Conservation (phyloP, 2,888 invertebrate species). For the Sylvicola cinctus region DNA sequence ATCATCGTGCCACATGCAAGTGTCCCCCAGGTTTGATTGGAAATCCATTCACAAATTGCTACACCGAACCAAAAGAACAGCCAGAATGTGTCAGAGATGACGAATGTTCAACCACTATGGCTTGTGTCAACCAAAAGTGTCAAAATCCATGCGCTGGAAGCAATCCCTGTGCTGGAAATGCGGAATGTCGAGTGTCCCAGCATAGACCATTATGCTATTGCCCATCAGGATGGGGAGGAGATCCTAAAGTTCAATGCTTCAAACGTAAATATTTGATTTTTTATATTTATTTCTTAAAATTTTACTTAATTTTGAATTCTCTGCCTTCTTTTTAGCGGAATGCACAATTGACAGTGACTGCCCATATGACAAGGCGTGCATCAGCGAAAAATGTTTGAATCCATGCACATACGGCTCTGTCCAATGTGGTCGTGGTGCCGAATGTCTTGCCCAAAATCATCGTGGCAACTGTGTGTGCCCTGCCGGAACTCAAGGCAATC, state of each 20-base stretch:
- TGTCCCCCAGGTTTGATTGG: slow-evolving; percentile 56
- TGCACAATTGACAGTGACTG: slow-evolving; percentile 61
- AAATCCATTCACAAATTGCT: slow-evolving; percentile 64
- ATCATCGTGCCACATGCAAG: slow-evolving; percentile 56
- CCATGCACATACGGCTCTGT: slow-evolving; percentile 45
- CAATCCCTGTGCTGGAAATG: slow-evolving; percentile 61
- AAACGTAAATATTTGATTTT: slow-evolving; percentile 44
- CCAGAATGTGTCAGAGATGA: slow-evolving; percentile 52
- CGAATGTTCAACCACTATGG: slow-evolving; percentile 55
- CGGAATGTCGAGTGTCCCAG: slow-evolving; percentile 53
- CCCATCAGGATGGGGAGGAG: slow-evolving; percentile 68
- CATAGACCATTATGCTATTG: slow-evolving; percentile 72
- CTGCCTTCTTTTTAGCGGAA: slow-evolving; percentile 38
- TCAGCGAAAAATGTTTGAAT: slow-evolving; percentile 57
- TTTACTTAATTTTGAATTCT: slow-evolving; percentile 2
- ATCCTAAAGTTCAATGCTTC: slow-evolving; percentile 67
- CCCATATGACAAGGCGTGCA: slow-evolving; percentile 64
- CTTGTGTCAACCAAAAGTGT: slow-evolving; percentile 62
- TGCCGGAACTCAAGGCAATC: slow-evolving; percentile 65
- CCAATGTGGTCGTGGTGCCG: slow-evolving; percentile 60
- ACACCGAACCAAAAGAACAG: slow-evolving; percentile 24
- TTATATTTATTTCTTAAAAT: slow-evolving; percentile 1
- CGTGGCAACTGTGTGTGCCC: slow-evolving; percentile 67
- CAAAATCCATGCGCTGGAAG: slow-evolving; percentile 57
- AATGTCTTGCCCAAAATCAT: slow-evolving; percentile 55